Percentiles rank a stretch among this genome's conserved stretches.
These are phyloP conservation scores for Dryoscopus gambensis DNA, from an alignment of 2,113 vertebrate species.

Conservation along the genomic window DNA sequence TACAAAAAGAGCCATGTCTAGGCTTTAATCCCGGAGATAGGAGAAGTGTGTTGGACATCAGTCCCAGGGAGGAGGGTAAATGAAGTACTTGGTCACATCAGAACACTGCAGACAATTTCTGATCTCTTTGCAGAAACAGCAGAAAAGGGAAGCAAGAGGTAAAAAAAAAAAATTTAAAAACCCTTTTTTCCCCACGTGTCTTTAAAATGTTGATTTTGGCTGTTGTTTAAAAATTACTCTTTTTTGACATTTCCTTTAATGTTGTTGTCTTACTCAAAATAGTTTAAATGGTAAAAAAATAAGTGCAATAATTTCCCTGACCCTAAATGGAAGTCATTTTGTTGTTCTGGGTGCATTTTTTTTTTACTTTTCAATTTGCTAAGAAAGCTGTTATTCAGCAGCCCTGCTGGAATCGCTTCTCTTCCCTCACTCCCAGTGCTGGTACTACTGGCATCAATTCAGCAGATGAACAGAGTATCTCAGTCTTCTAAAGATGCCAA, in stretches of 20 bases:
- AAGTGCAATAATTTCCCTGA: neutral
- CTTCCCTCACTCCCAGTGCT: neutral
- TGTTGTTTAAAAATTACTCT: neutral
- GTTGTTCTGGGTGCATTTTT: neutral
- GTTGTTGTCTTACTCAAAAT: neutral
- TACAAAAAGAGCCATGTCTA: neutral
- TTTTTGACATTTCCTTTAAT: neutral
- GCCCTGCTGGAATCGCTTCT: neutral
- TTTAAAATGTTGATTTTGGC: neutral
- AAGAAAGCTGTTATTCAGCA: slow-evolving; percentile 5
- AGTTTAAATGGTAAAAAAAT: neutral
- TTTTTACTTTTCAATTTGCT: neutral
- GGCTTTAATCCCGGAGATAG: neutral
- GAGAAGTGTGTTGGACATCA: neutral
- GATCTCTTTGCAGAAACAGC: neutral
- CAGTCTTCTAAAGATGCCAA: slow-evolving; percentile 11
- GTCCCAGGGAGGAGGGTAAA: neutral
- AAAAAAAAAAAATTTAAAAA: neutral
- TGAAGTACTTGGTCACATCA: neutral
- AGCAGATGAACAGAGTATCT: slow-evolving; percentile 17
- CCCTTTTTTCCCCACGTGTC: neutral
- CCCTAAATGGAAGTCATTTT: neutral
- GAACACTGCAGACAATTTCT: neutral
- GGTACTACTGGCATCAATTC: neutral
- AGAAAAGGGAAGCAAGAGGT: neutral